Base-by-base conservation (phyloP, 2,113 vertebrate genomes). In the Xiphophorus maculatus region DNA sequence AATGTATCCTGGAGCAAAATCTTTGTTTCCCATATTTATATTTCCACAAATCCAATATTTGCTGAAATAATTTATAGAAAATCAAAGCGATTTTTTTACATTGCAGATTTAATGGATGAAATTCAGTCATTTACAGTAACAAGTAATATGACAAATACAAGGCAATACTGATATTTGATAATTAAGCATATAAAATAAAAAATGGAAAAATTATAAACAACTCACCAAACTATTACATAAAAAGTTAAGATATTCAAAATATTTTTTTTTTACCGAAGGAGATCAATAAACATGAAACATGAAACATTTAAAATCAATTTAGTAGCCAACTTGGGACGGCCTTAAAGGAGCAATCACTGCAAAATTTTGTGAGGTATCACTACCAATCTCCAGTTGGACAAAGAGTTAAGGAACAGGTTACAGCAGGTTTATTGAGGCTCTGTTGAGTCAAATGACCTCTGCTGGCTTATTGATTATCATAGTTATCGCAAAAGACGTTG, bases 401-500 rank as follows among this genome's bases (percentile, higher is more conserved):
- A 48, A 17, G 17, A 48, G 44, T 48, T 48, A 17, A 48, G 17
- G 17, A 48, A 17, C 17, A 48, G 15, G 44, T 48, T 48, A 48
- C 14, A 48, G 44, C 44, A 48, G 44, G 14, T 48, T 48, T 48
- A 48, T 5, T 19, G 14, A 48, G 44, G 44, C 44, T 19, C 5
- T 48, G 1, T 48, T 17, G 44, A 17, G 44, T 48, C 44, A 48
- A 48, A 48, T 48, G 14, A 48, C 44, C 17, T 48, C 44, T 48
- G 44, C 17, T 48, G 44, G 44, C 4, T 19, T 48, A 48, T 58
- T 58, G 6, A 44, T 17, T 13, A 67, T 44, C n/a, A 19, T 9
- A 42, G 14, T 58, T 37, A 5, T 63, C 40, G 63, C 90, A 67
- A 92, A 30, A 93, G 74, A 66, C 77, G 28, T 72, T 33, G n/a